Base-by-base conservation (phyloP, 2,888 invertebrate species). In the Trichopoda pennipes region DNA sequence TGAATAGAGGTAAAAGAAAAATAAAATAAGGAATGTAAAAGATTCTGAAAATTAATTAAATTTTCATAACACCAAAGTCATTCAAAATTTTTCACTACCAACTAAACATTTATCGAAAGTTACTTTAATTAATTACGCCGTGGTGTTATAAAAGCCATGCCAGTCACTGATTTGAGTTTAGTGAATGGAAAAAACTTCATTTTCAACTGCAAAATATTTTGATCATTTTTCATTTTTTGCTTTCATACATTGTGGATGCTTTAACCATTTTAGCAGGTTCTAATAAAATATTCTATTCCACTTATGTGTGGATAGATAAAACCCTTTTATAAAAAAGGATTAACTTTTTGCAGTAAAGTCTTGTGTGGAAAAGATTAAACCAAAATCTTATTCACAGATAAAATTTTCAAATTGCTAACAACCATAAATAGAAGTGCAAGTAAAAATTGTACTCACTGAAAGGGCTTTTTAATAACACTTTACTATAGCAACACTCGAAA, bases 201-300 rank as follows among this genome's bases (percentile, higher is more conserved):
- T 2, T 38, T 38, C 38, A 38, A 38, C 38, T 44, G 44, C 12
- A 44, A 42, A 42, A 14, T 14, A 42, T 7, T 3, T 14, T 7
- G 3, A 14, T 42, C 6, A 42, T 7, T 44, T n/a, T 17, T 49
- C 19, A 1, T 17, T 47, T 47, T 47, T 47, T 44, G n/a, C 44
- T 23, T 56, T 60, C 32, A 17, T 56, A n/a, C n/a, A 17, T 56
- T 16, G 23, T 23, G 32, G 19, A n/a, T 35, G 35, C 73, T n/a
- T 55, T 66, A 75, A 75, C 60, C 28, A 60, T 53, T 35, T 68
- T 66, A 58, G 66, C 75, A 64, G 49, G 28, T 75, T 68, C 42
- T 58, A 75, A 60, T 47, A 64, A 38, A 47, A 58, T 47, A 35
- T 21, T 69, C 8, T 68, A 38, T 53, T 53, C 0, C 12, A 12